phyloP scores from a whole-genome alignment of 2,797 vertebrate species.

The Phyllotis vaccarum region DNA sequence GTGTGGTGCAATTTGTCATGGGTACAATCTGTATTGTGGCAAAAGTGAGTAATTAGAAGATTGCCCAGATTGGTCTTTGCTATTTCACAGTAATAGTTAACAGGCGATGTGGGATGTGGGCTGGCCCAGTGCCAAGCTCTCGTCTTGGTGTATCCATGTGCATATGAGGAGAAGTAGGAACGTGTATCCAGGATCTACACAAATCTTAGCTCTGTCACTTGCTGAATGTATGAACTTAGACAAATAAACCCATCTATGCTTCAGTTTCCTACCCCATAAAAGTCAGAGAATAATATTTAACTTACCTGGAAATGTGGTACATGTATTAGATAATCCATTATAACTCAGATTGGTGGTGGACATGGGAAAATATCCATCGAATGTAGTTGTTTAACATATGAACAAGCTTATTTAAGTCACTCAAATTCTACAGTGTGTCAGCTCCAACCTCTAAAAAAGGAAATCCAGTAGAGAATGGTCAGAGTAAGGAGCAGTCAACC shows the following conservation, averaged over 20 bases:
- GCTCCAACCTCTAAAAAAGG: neutral
- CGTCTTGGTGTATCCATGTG: neutral
- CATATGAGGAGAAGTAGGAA: neutral
- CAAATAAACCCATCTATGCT: neutral
- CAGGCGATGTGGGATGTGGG: neutral
- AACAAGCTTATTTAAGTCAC: neutral
- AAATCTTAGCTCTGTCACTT: neutral
- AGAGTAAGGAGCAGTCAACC: neutral
- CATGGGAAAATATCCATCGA: neutral
- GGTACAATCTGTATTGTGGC: neutral
- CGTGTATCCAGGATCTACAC: rapidly evolving
- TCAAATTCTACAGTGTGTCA: neutral
- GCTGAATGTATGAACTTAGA: rapidly evolving
- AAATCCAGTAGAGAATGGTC: neutral
- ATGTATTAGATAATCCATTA: neutral
- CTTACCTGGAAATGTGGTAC: too few species aligned
- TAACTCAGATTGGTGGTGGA: neutral
- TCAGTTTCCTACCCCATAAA: slow-evolving; percentile 50
- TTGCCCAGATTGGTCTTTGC: neutral
- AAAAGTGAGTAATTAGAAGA: slow-evolving; percentile 7
- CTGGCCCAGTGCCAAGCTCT: neutral
- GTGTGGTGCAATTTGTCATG: neutral
- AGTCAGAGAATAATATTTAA: neutral
- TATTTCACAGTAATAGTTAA: neutral
- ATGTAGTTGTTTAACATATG: neutral